Evolutionary conservation across 2,113 vertebrate genomes (phyloP).

Genomic region (Cervus canadensis): DNA sequence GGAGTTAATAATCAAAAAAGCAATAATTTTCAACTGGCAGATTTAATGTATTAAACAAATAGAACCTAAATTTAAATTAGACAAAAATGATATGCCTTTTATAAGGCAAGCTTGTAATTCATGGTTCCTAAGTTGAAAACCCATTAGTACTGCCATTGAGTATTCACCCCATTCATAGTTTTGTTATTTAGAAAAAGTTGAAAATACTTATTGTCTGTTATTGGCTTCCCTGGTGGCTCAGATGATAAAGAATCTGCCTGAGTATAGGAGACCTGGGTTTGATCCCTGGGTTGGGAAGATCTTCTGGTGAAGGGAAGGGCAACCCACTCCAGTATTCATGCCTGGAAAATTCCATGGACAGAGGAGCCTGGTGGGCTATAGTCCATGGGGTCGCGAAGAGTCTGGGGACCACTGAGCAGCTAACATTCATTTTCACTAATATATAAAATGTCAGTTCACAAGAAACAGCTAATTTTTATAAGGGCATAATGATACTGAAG

Average conservation of each 20-base stretch:
- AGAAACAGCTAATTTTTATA: conserved; percentile 6
- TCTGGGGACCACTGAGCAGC: not conserved
- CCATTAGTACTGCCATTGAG: not conserved
- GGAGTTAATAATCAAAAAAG: conserved; percentile 4
- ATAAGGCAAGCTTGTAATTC: not conserved
- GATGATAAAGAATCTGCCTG: not conserved
- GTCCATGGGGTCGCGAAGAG: accelerated
- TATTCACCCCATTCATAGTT: not conserved
- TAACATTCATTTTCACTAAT: not conserved
- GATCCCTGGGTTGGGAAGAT: not conserved
- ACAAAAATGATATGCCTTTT: not conserved
- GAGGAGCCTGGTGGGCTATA: not conserved
- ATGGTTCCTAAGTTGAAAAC: not conserved
- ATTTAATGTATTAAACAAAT: not conserved
- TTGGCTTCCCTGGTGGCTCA: not conserved
- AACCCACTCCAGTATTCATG: not conserved
- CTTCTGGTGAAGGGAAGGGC: not conserved
- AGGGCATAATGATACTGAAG: not conserved
- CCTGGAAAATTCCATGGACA: not conserved
- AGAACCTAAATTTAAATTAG: not conserved
- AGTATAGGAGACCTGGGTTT: not conserved
- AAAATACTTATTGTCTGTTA: not conserved
- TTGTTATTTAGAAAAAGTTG: not conserved
- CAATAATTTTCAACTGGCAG: not conserved
- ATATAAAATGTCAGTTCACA: not conserved